Evolutionary conservation across 2,113 vertebrate genomes (phyloP), one percentile per base, ranked within the genome.

Genomic region (Polypterus bichir): DNA sequence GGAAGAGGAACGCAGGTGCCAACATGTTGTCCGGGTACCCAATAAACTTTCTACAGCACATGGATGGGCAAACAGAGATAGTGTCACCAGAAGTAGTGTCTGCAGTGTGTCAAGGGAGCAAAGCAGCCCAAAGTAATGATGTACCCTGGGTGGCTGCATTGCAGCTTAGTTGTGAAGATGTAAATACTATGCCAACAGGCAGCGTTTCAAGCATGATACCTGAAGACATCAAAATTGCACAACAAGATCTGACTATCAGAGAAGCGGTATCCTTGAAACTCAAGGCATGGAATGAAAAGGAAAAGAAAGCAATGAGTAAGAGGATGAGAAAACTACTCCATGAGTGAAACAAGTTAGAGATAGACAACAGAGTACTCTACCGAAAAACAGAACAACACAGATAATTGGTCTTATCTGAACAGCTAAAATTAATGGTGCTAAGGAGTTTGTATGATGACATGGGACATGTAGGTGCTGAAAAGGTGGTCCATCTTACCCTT

Each of bases 21-120:
- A 56, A 62, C 27, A 64, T 27, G 6, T 45, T 65, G 51, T 68
- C 60, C 3, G 51, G 47, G 57, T 49, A 62, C 47, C 61, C 57
- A 8, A n/a, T 65, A 1, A 5, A 60, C 5, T 46, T 65, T 6
- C 60, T 59, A 48, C 49, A 9, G 7, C 46, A 46, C 4, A 53
- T 66, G n/a, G 7, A 4, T 47, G 44, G 56, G 5, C 65, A 11
- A 44, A 62, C 46, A 47, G 60, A 65, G n/a, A 61, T 62, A 47
- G 9, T 63, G 4, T 56, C 61, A 53, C 52, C 64, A 51, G 47
- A 63, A 9, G 11, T n/a, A 2, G 46, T 67, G 47, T 47, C 4
- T 57, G 68, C 68, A 4, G 54, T 61, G 27, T n/a, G 8, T 5
- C 60, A 62, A 57, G 46, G 54, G 11, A 49, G 60, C 11, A 53